phyloP scores from a whole-genome alignment of 2,113 vertebrate genomes.

The Dicaeum eximium region DNA sequence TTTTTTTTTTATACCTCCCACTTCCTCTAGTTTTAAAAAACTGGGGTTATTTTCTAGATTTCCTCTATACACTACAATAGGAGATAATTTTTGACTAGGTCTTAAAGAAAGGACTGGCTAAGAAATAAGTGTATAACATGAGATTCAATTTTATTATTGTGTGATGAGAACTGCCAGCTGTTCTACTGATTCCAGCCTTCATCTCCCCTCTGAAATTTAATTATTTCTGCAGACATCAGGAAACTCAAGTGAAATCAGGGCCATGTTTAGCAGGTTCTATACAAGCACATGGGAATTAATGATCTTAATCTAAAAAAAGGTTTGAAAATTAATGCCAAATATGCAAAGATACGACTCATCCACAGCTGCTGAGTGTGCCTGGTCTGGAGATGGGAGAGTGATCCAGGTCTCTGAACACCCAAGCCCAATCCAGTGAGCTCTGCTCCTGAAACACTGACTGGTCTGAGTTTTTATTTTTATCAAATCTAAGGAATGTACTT shows the following conservation, averaged over 20 bases:
- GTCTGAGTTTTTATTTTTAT: not conserved
- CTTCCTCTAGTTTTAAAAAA: not conserved
- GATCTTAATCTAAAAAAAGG: not conserved
- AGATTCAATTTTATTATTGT: not conserved
- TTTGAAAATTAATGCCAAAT: not conserved
- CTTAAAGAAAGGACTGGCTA: not conserved
- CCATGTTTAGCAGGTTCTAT: rapidly evolving
- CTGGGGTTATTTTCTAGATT: not conserved
- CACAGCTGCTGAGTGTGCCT: not conserved
- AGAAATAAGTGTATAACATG: not conserved
- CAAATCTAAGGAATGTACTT: not conserved
- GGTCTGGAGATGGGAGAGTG: not conserved
- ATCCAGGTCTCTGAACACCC: not conserved
- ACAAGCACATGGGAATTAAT: not conserved
- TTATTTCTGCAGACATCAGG: not conserved
- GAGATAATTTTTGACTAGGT: not conserved
- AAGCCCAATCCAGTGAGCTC: not conserved
- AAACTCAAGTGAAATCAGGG: not conserved
- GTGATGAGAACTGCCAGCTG: not conserved
- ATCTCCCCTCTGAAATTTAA: not conserved
- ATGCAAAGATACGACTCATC: not conserved
- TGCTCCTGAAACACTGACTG: not conserved
- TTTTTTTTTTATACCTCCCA: not conserved
- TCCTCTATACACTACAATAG: not conserved
- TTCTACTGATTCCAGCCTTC: not conserved